Conservation (phyloP, 2,888 invertebrate genomes). For the Gonocerus acuteangulatus region DNA sequence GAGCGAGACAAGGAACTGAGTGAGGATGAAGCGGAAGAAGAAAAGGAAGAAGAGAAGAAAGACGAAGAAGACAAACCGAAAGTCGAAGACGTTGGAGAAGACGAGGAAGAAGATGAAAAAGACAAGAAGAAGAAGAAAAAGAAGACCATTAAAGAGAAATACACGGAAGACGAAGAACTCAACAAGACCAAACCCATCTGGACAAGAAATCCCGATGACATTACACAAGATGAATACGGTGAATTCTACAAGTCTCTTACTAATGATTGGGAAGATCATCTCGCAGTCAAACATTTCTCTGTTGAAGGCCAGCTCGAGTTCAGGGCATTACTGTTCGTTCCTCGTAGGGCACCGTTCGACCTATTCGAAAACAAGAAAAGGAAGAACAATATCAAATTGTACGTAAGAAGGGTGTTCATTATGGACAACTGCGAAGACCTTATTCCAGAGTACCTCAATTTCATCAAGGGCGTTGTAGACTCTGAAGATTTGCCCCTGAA, state of each 20-base stretch:
- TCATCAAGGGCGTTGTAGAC: conserved; percentile 94
- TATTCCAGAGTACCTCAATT: conserved; percentile 97
- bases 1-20: conserved; percentile 91
- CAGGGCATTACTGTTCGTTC: conserved; percentile 84
- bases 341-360: conserved; percentile 91
- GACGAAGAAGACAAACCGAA: conserved; percentile 55
- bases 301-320: conserved; percentile 92
- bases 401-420: conserved; percentile 96
- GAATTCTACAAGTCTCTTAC: conserved; percentile 97
- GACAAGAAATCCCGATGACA: conserved; percentile 95
- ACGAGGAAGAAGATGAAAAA: conserved; percentile 66
- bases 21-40: conserved; percentile 84
- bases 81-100: conserved; percentile 62
- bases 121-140: conserved; percentile 77
- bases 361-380: conserved; percentile 96
- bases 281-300: conserved; percentile 92
- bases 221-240: conserved; percentile 91
- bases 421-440: conserved; percentile 99
- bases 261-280: conserved; percentile 96
- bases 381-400: conserved; percentile 97
- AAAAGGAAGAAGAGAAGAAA: conserved; percentile 70
- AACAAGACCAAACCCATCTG: conserved; percentile 98
- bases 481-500: conserved; percentile 96
- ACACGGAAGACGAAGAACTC: conserved; percentile 93
- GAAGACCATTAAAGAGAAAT: conserved; percentile 96